Evolutionary conservation across 2,797 vertebrate species (phyloP), one percentile per base, ranked within the genome.

Genomic region (Oryzias sinensis): DNA sequence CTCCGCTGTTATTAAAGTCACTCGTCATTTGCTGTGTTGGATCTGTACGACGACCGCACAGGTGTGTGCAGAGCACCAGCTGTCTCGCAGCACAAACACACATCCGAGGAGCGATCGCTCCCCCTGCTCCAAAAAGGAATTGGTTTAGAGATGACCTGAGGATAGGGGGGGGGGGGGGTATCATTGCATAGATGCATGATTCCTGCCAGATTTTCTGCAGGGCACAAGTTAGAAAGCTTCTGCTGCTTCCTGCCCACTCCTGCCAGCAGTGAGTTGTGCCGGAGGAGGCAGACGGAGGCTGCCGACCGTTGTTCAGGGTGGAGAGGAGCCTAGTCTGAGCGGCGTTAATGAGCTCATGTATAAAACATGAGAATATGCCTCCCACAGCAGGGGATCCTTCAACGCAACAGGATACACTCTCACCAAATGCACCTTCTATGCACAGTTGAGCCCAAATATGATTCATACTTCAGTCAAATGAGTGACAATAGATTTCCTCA

Each of bases 291-390:
- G 70, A 74, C 60, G 22, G 66, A 59, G 77, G 67, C 72, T 67
- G 81, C 70, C 74, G 70, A 81, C 76, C 41, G 46, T 56, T 61
- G 65, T 72, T 79, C 70, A 56, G 77, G 75, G 59, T 65, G 74
- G 62, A 78, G 78, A 74, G 63, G 66, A 74, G 75, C 77, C 76
- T 66, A 76, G 77, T 76, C 65, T 69, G 77, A 88, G 79, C 40
- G 24, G 56, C 33, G 78, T 74, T 90, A 90, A 90, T 89, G 84
- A 89, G 84, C 77, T 89, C 79, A 88, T 89, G 86, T 84, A 84
- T 89, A 74, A 87, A 90, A 87, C 85, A 90, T 87, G 86, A 86
- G 83, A 80, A 73, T 71, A 62, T 65, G 65, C 51, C 73, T 65
- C 80, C 70, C 43, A 27, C 77, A 72, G 77, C 55, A 58, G 64